Percentiles rank a stretch among this genome's conserved stretches.
phyloP scores from a whole-genome alignment of 2,797 vertebrate species.

The Podarcis lilfordi region DNA sequence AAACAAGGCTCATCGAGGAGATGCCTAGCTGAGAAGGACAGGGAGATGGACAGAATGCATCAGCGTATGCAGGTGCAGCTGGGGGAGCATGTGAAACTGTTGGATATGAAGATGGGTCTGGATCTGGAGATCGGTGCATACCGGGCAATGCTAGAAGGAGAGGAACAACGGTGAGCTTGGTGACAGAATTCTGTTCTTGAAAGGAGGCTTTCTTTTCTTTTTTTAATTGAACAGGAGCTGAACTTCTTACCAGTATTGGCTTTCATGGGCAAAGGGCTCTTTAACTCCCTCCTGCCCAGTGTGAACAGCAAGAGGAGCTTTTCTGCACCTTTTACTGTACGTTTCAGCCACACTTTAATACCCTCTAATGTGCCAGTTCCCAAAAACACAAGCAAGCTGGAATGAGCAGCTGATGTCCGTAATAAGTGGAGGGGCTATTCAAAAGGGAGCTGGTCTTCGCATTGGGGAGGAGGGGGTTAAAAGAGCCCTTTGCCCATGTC shows the following conservation, averaged over 20 bases:
- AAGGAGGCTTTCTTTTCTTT: background rate
- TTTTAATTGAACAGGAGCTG: background rate
- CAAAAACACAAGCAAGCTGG: background rate
- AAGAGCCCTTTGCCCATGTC: background rate
- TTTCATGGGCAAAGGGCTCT: background rate
- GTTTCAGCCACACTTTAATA: no score
- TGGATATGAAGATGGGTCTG: constrained; percentile 86
- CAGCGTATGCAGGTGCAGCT: constrained; percentile 79
- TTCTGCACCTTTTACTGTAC: background rate
- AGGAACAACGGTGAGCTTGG: constrained; percentile 83
- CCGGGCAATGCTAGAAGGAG: constrained; percentile 89
- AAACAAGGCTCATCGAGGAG: constrained; percentile 77
- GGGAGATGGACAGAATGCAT: constrained; percentile 77
- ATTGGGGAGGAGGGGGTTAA: background rate
- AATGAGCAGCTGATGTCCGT: no score
- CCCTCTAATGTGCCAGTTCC: background rate
- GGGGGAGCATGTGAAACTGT: constrained; percentile 85
- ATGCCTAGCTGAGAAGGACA: constrained; percentile 80
- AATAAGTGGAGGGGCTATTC: background rate
- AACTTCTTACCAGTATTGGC: no score
- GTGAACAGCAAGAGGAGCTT: background rate
- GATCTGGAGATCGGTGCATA: constrained; percentile 89
- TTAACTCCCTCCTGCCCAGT: background rate
- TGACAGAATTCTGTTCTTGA: background rate
- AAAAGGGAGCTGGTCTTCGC: background rate